Evolutionary conservation across 2,797 vertebrate species (phyloP), one percentile per base, ranked within the genome.

Genomic region (Eurystomus glaucurus): DNA sequence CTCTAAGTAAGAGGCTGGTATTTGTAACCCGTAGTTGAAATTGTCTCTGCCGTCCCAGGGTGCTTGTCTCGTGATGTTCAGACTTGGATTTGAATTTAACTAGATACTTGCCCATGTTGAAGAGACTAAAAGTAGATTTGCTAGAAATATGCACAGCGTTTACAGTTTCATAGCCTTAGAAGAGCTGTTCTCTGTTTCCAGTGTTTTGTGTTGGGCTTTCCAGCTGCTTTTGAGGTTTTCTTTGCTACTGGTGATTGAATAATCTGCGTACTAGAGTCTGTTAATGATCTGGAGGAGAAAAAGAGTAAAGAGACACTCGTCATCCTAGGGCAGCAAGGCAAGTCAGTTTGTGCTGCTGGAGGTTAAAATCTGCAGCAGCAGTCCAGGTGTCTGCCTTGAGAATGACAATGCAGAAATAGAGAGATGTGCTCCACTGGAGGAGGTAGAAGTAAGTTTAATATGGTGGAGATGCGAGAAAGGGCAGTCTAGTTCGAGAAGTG

Each of bases 401-500:
- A 77, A 96, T 97, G 97, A 97, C 96, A 86, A 0, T 93, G 96
- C 96, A 98, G 83, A 97, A 97, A 96, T 43, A 66, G 46, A 68
- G 74, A 68, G 92, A 64, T 0, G 1, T 76, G 76, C 76, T 96
- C 48, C 26, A 9, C 69, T 90, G 80, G 60, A 78, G 88, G 70
- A 57, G 62, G 72, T 54, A 52, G 4, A 88, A 93, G n/a, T 28
- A 46, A 74, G 29, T 92, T 88, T 52, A 55, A 15, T n/a, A 19
- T 7, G 10, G 64, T 17, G 57, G 68, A 62, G 66, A 39, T 65
- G 29, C 15, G 50, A 54, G 66, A 72, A 90, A 66, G 43, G 72
- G 7, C 51, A 78, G 3, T 28, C 31, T 60, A 20, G 68, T 64
- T 60, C 28, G 16, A 62, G 43, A 9, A 76, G 41, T 65, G 57